A percentile compares a stretch with the other conserved stretches of the same genome.
phyloP scores from a whole-genome alignment of 2,888 invertebrate genomes.

The Odontocolon sp. region DNA sequence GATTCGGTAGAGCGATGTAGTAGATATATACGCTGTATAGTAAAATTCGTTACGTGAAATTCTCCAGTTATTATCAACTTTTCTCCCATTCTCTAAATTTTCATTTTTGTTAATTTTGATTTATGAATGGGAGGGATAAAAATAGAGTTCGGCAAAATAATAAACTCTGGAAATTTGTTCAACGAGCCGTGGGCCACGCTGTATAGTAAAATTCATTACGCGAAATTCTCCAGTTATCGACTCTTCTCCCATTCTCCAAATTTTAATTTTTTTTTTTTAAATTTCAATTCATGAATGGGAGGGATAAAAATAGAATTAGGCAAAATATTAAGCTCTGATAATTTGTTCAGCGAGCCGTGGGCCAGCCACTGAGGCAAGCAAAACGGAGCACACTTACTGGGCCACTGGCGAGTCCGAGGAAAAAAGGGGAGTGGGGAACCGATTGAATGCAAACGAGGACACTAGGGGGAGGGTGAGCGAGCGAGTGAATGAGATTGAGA shows the following conservation, averaged over 20 bases:
- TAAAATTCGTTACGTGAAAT: too few species aligned
- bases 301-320: constrained; percentile 25
- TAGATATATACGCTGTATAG: too few species aligned
- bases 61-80: too few species aligned
- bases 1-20: constrained; percentile 20
- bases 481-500: constrained; percentile 33
- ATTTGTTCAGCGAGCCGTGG: constrained; percentile 14
- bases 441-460: constrained; percentile 56
- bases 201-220: too few species aligned
- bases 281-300: constrained; percentile 11
- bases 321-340: background rate
- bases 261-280: too few species aligned
- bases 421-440: constrained; percentile 31
- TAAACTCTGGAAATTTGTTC: constrained; percentile 24
- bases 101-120: too few species aligned
- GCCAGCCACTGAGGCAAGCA: constrained; percentile 39
- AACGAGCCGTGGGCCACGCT: background rate
- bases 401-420: constrained; percentile 31
- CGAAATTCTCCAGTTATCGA: too few species aligned
- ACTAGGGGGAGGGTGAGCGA: constrained; percentile 32
- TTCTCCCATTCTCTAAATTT: too few species aligned
- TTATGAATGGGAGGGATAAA: constrained; percentile 8
- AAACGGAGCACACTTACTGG: constrained; percentile 50
- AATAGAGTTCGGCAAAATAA: constrained; percentile 11
- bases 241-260: too few species aligned